Percentiles rank a stretch among this genome's conserved stretches.
phyloP scores from a whole-genome alignment of 2,888 invertebrate genomes.

The Dicyrtomina minuta region DNA sequence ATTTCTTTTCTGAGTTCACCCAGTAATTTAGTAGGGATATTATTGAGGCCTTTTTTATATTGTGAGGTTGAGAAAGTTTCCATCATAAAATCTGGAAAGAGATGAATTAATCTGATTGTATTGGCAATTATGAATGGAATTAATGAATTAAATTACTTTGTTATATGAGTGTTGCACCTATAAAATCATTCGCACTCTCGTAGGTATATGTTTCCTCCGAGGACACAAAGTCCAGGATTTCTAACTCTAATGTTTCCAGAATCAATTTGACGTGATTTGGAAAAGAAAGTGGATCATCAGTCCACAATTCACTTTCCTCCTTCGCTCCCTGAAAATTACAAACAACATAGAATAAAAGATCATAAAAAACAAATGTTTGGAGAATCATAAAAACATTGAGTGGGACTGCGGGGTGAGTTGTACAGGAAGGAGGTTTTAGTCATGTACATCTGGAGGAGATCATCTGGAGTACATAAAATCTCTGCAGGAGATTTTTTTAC shows the following conservation, averaged over 20 bases:
- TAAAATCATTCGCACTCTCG: not conserved
- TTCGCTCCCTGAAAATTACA: not conserved
- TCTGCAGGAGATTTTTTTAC: too few species aligned
- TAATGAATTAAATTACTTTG: not conserved
- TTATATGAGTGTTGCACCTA: not conserved
- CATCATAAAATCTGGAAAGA: slow-evolving; percentile 3
- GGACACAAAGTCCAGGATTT: slow-evolving; percentile 15
- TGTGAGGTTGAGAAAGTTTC: not conserved
- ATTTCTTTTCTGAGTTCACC: slow-evolving; percentile 11
- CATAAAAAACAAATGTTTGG: not conserved
- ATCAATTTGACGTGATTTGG: not conserved
- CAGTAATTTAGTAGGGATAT: not conserved
- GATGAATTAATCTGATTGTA: not conserved
- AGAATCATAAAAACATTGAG: too few species aligned
- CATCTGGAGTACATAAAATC: too few species aligned
- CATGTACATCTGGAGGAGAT: too few species aligned
- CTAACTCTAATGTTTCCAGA: slow-evolving; percentile 3
- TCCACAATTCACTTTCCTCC: not conserved
- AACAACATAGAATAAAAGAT: too few species aligned
- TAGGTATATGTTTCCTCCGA: not conserved
- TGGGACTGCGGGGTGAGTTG: too few species aligned
- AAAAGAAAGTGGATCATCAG: not conserved
- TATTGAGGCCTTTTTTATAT: not conserved
- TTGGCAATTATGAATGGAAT: not conserved
- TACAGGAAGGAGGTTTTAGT: too few species aligned